phyloP scores from a whole-genome alignment of 2,113 vertebrate genomes.

The Urocitellus parryii region DNA sequence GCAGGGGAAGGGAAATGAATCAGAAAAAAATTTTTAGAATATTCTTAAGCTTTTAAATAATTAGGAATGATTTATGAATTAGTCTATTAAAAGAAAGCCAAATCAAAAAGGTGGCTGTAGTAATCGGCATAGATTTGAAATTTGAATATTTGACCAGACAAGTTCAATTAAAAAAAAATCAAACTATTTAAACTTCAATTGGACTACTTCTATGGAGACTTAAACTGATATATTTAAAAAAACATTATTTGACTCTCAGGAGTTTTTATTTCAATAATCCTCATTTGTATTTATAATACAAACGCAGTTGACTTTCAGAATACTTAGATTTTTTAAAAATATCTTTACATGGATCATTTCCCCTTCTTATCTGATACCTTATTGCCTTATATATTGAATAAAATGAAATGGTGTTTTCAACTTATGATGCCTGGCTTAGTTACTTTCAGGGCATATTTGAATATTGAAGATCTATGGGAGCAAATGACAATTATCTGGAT shows the following conservation, averaged over 20 bases:
- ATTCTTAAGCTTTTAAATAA: conserved; percentile 45
- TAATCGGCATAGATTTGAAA: neutral
- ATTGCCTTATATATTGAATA: neutral
- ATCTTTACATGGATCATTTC: neutral
- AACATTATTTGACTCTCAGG: neutral
- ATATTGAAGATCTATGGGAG: neutral
- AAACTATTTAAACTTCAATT: neutral
- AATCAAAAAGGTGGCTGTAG: neutral
- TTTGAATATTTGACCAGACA: neutral
- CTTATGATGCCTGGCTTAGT: neutral
- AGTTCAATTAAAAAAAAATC: neutral
- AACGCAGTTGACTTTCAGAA: neutral
- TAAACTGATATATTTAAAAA: neutral
- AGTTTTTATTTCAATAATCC: neutral
- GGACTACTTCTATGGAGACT: neutral
- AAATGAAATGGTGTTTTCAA: neutral
- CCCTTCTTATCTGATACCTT: neutral
- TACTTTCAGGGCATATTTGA: neutral
- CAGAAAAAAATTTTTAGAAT: conserved; percentile 23
- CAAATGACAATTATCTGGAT: conserved; percentile 18
- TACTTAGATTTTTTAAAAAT: neutral
- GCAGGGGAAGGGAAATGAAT: conserved; percentile 9
- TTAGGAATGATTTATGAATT: neutral
- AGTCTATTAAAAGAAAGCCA: conserved; percentile 10
- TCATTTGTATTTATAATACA: neutral